A percentile compares a stretch with the other conserved stretches of the same genome.
Conservation (phyloP, 2,888 invertebrate genomes). For the Mesopsocus fuscifrons region DNA sequence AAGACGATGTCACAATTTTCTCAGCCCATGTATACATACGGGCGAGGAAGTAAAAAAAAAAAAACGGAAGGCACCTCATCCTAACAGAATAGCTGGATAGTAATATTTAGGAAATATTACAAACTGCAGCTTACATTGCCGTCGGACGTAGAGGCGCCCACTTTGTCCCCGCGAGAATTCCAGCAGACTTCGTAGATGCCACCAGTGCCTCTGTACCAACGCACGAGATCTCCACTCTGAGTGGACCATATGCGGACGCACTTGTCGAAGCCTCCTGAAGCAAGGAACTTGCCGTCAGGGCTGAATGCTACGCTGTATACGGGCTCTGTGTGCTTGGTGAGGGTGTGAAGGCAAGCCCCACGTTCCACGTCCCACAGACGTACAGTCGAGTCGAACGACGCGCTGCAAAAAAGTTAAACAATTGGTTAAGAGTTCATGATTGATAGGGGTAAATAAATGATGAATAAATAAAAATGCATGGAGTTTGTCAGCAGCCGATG, state of each 20-base stretch:
- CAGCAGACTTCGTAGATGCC: constrained; percentile 99
- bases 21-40: too few species aligned
- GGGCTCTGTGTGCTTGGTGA: constrained; percentile 94
- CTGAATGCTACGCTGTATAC: constrained; percentile 97
- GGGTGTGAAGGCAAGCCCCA: constrained; percentile 82
- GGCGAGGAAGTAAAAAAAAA: too few species aligned
- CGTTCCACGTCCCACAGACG: constrained; percentile 75
- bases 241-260: constrained; percentile 99
- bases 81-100: background rate
- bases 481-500: too few species aligned
- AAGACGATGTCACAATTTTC: too few species aligned
- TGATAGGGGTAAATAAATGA: too few species aligned
- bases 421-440: too few species aligned
- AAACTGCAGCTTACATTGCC: constrained; percentile 56
- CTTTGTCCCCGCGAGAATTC: constrained; percentile 96
- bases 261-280: constrained; percentile 97
- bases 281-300: constrained; percentile 92
- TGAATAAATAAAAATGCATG: too few species aligned
- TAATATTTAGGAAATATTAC: too few species aligned
- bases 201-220: constrained; percentile 95
- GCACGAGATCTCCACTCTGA: constrained; percentile 82
- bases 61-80: background rate
- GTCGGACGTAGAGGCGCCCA: constrained; percentile 96
- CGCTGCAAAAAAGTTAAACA: too few species aligned
- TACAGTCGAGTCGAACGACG: constrained; percentile 97